phyloP scores from a whole-genome alignment of 1,140 invertebrate species.

The Pachypsylla venusta region DNA sequence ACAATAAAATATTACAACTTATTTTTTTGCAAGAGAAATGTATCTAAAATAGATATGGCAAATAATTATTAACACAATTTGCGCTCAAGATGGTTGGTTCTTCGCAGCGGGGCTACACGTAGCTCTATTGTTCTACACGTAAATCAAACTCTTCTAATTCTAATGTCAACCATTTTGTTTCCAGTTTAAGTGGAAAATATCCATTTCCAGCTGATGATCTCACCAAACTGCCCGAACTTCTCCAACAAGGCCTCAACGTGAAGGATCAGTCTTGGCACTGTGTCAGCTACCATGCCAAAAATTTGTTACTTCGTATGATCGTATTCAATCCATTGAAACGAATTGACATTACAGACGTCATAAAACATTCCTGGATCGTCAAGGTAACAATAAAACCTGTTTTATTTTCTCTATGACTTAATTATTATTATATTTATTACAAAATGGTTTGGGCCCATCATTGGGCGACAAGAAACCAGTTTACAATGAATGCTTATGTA shows the following conservation, averaged over 20 bases:
- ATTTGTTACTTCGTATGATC: neutral
- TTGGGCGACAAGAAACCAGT: no score
- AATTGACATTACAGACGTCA: neutral
- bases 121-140: no score
- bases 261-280: neutral
- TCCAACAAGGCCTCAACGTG: neutral
- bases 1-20: constrained; percentile 2
- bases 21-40: neutral
- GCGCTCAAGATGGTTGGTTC: no score
- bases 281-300: neutral
- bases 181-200: constrained; percentile 28
- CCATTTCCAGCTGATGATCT: constrained; percentile 28
- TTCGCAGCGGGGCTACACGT: no score
- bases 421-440: no score
- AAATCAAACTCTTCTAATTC: no score
- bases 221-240: neutral
- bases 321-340: neutral
- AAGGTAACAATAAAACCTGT: no score
- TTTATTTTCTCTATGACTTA: no score
- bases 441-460: no score
- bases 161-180: constrained; percentile 5
- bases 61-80: no score
- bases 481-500: no score
- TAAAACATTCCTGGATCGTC: neutral
- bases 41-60: no score